Percentiles rank a stretch among this genome's conserved stretches.
phyloP scores from a whole-genome alignment of 2,888 invertebrate species.

The Dysmachus trigonus region DNA sequence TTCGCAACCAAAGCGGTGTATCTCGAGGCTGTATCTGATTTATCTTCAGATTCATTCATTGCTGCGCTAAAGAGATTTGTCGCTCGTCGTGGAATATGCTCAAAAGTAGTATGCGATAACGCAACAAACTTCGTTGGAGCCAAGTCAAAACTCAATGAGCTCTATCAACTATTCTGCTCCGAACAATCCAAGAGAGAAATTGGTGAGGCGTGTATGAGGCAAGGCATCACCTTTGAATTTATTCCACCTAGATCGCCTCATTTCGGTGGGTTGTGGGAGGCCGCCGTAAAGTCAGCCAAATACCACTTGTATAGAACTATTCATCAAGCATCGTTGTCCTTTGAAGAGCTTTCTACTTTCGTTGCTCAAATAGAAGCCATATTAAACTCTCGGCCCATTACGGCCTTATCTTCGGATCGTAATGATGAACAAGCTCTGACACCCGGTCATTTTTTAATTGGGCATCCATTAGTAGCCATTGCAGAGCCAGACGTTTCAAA shows the following conservation, averaged over 20 bases:
- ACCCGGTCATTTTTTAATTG: constrained; percentile 21
- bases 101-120: neutral
- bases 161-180: neutral
- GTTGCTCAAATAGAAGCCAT: constrained; percentile 50
- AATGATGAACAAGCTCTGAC: neutral
- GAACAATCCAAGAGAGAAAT: neutral
- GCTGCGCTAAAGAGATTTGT: neutral
- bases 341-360: constrained; percentile 53
- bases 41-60: constrained; percentile 25
- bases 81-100: neutral
- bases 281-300: constrained; percentile 54
- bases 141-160: neutral
- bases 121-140: neutral
- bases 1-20: constrained; percentile 47
- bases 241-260: constrained; percentile 54
- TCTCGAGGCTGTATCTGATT: constrained; percentile 45
- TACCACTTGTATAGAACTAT: constrained; percentile 52
- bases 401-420: constrained; percentile 42
- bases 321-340: constrained; percentile 50
- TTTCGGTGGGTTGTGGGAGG: constrained; percentile 56
- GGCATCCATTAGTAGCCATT: neutral
- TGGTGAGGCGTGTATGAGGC: neutral
- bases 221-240: constrained; percentile 54
- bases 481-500: neutral
- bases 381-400: constrained; percentile 53